Evolutionary conservation across 1,140 invertebrate species (phyloP), one percentile per base, ranked within the genome.

Genomic region (Hyles vespertilio): DNA sequence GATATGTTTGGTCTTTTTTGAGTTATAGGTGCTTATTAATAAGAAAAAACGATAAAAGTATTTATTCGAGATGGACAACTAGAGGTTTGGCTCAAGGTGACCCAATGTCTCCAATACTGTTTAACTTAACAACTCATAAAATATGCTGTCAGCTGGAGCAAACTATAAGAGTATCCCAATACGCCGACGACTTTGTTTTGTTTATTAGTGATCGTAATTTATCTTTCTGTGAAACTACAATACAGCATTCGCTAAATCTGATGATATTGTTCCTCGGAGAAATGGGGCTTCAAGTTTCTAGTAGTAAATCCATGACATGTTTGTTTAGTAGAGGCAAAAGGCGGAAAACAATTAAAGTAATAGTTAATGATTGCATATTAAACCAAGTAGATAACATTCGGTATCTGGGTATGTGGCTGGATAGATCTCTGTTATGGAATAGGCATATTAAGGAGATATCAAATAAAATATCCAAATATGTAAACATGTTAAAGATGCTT

Each of bases 71-170:
- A 56, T 54, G 58, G 51, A 61, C 60, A 56, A 49, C 40, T 55
- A 66, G 40, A 59, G 72, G 72, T 48, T 32, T 74, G 8, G 67
- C 69, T 8, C 69, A 74, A 46, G 70, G 70, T 9, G 71, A 73
- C 34, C 71, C 68, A n/a, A 11, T 70, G 3, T 66, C 65, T 32
- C 71, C 68, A 8, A 58, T 74, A 9, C 51, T 74, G 10, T 74
- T 74, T 52, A 74, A 74, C 58, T 59, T 53, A 7, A 71, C 65
- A 7, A 54, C 53, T 55, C 36, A 40, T 8, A 40, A 40, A 40
- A 40, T 40, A 5, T 22, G 22, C 2, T 22, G 22, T 22, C 49
- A 59, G 12, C 8, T 32, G 33, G 59, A 63, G 3, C 34, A 47
- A 52, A 56, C 65, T 59, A 55, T 67, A 8, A 36, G 10, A 7